These are phyloP conservation scores for Lophochroa leadbeateri DNA, from an alignment of 2,113 vertebrate genomes.

Conservation along the genomic window DNA sequence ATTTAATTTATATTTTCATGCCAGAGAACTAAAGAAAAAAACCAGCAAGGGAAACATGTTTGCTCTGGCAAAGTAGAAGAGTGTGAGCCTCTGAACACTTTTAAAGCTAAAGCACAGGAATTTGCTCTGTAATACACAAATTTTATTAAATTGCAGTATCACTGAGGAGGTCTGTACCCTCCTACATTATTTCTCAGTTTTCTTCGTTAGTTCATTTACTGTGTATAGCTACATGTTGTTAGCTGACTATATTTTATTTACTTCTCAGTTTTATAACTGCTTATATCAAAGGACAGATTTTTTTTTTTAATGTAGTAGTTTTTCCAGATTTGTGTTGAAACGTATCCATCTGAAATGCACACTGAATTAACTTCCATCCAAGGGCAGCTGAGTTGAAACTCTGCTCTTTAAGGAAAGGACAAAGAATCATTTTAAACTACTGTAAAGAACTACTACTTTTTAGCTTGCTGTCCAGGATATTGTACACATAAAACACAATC, in stretches of 20 bases:
- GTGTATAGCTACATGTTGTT: neutral
- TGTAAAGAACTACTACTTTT: neutral
- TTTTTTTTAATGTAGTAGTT: neutral
- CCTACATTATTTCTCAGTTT: constrained; percentile 15
- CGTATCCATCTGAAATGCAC: neutral
- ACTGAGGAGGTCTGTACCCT: neutral
- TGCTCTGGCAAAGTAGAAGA: constrained; percentile 35
- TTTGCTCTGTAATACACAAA: neutral
- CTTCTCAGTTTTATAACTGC: neutral
- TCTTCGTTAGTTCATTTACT: neutral
- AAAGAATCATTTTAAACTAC: neutral
- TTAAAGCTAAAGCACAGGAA: constrained; percentile 3
- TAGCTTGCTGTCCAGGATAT: neutral
- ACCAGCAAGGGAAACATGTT: neutral
- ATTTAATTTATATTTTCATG: constrained; percentile 39
- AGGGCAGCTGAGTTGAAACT: neutral
- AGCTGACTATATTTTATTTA: neutral
- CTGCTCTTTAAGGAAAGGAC: neutral
- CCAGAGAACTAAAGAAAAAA: neutral
- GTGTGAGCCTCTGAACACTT: neutral
- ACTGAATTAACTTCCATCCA: neutral
- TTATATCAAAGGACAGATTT: neutral
- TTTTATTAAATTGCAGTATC: neutral
- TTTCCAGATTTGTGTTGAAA: neutral
- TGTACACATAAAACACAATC: neutral